These are phyloP conservation scores for Eubucco bourcierii DNA, from an alignment of 2,113 vertebrate species.

Conservation along the genomic window DNA sequence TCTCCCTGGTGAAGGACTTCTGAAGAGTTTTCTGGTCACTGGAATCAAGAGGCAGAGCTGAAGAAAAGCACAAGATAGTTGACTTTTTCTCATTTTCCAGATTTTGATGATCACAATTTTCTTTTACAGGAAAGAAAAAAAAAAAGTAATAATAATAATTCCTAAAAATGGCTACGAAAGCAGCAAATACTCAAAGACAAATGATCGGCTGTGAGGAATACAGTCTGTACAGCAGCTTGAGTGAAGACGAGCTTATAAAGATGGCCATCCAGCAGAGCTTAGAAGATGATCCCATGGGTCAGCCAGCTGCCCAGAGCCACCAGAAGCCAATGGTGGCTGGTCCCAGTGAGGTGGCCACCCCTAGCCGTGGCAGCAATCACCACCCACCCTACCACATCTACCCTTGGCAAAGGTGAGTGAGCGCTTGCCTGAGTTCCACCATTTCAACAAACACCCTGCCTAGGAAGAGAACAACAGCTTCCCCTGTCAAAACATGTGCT, in stretches of 20 bases:
- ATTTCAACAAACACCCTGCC: background rate
- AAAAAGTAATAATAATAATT: background rate
- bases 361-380: background rate
- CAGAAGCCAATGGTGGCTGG: constrained; percentile 17
- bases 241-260: constrained; percentile 89
- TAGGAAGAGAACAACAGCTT: background rate
- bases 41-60: background rate
- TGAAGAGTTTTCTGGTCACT: background rate
- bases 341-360: background rate
- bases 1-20: background rate
- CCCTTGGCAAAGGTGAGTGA: constrained; percentile 76
- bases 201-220: constrained; percentile 83
- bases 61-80: background rate
- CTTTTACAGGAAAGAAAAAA: constrained; percentile 7
- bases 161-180: constrained; percentile 47
- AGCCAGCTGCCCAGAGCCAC: constrained; percentile 32
- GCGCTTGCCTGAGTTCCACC: rapidly evolving
- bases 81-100: background rate
- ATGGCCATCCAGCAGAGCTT: constrained; percentile 92
- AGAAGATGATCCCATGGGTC: constrained; percentile 55
- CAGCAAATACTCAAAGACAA: constrained; percentile 47
- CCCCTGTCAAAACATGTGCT: background rate
- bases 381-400: constrained; percentile 63
- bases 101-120: background rate
- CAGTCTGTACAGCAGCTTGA: constrained; percentile 87